Evolutionary conservation across 2,113 vertebrate genomes (phyloP), one percentile per base, ranked within the genome.

Genomic region (Andinoacara biseriatus): DNA sequence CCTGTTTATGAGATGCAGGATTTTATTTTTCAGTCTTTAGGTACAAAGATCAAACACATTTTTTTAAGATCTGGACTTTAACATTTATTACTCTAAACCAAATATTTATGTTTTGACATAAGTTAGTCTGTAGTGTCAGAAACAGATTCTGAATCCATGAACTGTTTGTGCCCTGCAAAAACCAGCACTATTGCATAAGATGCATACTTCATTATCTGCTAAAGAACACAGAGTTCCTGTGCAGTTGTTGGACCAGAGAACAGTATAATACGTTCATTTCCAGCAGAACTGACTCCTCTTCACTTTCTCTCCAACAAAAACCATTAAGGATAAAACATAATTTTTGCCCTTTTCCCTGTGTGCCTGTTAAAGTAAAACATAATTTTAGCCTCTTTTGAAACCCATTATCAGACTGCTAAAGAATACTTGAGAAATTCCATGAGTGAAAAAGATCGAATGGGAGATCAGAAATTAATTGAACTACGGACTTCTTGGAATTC

Each of bases 391-490:
- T 46, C 74, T 74, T 79, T 43, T 84, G 35, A 80, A 90, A 85
- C 76, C 26, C 74, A 82, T 91, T 85, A 81, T 56, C 60, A 79
- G 74, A 67, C 15, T 38, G 58, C 38, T 67, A 13, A 24, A 74
- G 33, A 65, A 82, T 58, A 20, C 33, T 78, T 54, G 35, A 74
- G 24, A 85, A 79, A 62, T 78, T 81, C 38, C 52, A 38, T 1
- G 46, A 61, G 67, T 22, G 69, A 85, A 82, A 77, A 90, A 89
- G 69, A 78, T 62, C 78, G 87, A 85, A 72, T 10, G 4, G 59
- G 61, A 58, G 75, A 80, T 80, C 35, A 49, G 7, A 88, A 80
- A 83, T 61, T 31, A 87, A 81, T 18, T n/a, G 58, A 82, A 49
- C 33, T 29, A 29, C 2, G 1, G 77, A 80, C 20, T 31, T 15